These are phyloP conservation scores for Scaptodrosophila lebanonensis DNA, from an alignment of 1,140 invertebrate genomes.

Conservation along the genomic window DNA sequence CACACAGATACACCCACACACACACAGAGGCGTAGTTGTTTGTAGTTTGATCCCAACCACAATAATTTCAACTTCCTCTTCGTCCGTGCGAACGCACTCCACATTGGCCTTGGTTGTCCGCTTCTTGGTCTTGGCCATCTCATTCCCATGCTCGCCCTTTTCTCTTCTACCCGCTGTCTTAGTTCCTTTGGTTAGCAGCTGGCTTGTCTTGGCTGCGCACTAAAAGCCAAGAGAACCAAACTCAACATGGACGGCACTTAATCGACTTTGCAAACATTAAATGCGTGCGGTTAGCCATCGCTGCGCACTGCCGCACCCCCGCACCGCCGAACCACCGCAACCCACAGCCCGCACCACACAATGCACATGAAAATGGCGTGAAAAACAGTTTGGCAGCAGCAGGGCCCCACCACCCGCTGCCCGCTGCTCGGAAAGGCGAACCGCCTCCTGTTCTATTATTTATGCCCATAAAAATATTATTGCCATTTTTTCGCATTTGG, in stretches of 20 bases:
- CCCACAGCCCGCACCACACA: conserved; percentile 5
- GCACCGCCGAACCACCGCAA: neutral
- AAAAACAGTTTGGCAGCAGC: conserved; percentile 44
- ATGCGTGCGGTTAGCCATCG: conserved; percentile 61
- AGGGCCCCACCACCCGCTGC: neutral
- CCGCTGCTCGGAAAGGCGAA: neutral
- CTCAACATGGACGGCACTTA: conserved; percentile 44
- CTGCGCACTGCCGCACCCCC: neutral
- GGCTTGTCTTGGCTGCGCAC: conserved; percentile 10
- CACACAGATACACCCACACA: too few relatives aligned
- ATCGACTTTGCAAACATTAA: conserved; percentile 71
- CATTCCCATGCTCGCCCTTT: neutral
- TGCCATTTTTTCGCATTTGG: conserved; percentile 74
- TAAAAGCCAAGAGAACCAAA: conserved; percentile 19
- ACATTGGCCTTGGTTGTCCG: conserved; percentile 3
- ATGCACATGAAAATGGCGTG: conserved; percentile 55
- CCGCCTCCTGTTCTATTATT: conserved; percentile 53
- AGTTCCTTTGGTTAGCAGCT: conserved; percentile 26
- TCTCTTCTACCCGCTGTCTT: neutral
- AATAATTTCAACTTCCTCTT: too few relatives aligned
- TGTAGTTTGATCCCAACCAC: conserved; percentile 7
- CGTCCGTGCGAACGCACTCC: too few relatives aligned
- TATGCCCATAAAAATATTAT: conserved; percentile 75
- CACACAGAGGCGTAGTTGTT: conserved; percentile 1
- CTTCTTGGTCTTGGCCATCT: conserved; percentile 42